These are phyloP conservation scores for Hoplostethus atlanticus DNA, from an alignment of 2,797 vertebrate genomes.

Conservation along the genomic window DNA sequence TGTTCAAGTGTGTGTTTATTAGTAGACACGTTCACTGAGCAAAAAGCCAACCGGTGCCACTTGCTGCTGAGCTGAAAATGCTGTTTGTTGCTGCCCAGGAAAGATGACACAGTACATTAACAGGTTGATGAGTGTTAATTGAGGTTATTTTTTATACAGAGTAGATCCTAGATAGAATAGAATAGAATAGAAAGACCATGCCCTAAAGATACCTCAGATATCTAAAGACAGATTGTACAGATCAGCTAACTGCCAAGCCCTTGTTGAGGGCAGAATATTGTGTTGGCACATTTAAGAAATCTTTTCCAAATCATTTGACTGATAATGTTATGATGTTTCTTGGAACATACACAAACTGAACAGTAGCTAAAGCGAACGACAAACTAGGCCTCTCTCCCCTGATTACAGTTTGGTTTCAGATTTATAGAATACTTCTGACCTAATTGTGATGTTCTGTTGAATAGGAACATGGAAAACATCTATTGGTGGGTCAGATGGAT, in stretches of 20 bases:
- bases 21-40: constrained; percentile 6
- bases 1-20: constrained; percentile 13
- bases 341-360: neutral
- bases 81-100: constrained; percentile 8
- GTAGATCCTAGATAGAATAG: neutral
- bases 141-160: constrained; percentile 10
- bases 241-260: no score
- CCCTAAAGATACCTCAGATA: neutral
- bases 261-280: neutral
- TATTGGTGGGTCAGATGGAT: constrained; percentile 24
- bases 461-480: constrained; percentile 31
- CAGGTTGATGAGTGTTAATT: constrained; percentile 22
- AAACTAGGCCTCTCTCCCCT: neutral
- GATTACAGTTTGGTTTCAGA: constrained; percentile 18
- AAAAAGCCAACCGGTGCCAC: constrained; percentile 28
- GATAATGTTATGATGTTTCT: neutral
- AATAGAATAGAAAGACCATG: neutral
- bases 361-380: neutral
- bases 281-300: neutral
- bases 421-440: constrained; percentile 32
- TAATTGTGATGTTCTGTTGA: constrained; percentile 46
- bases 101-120: constrained; percentile 37
- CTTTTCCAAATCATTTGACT: neutral
- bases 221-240: no score
- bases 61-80: constrained; percentile 16